Base-by-base conservation (phyloP, 2,113 vertebrate species). In the Rhinolophus sinicus region DNA sequence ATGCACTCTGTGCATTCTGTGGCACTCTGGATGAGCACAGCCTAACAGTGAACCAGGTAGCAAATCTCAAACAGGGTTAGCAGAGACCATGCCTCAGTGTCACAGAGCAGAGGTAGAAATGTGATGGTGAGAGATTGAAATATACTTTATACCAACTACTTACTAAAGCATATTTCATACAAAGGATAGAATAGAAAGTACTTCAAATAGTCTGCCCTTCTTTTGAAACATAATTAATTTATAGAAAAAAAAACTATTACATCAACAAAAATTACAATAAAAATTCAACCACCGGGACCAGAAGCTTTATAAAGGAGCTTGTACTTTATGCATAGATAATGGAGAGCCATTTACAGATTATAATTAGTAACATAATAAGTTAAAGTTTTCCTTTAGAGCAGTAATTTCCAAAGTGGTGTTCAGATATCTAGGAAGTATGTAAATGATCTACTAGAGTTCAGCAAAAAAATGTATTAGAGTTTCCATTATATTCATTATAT, bases 221-320 rank as follows among this genome's bases (percentile, higher is more conserved):
- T 75, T 88, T 88, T 83, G n/a, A 88, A 67, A 85, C 26, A 26
- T 50, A 80, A 76, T 82, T 54, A 77, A 75, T 76, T n/a, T 64
- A 33, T 58, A 75, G 5, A 44, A 44, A 28, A 40, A 92, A 70
- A 75, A 85, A 73, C 21, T 60, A 11, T 82, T 1, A 54, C 24
- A 75, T 88, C 33, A 70, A 91, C n/a, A 92, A 95, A 92, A 77
- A 60, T 70, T 9, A 44, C 21, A 95, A 93, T 47, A 21, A 80
- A 80, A 95, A 72, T 47, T 72, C 81, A 94, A 65, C 18, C 69
- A 69, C 56, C n/a, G 81, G 89, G 40, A n/a, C 60, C 8, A 81
- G 60, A 77, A 84, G 10, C 28, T 92, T 85, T 89, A 62, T 87
- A 65, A 52, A 82, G 35, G 70, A 87, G 33, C 9, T 64, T 94